Evolutionary conservation across 2,113 vertebrate species (phyloP), one percentile per base, ranked within the genome.

Genomic region (Regulus satrapa): DNA sequence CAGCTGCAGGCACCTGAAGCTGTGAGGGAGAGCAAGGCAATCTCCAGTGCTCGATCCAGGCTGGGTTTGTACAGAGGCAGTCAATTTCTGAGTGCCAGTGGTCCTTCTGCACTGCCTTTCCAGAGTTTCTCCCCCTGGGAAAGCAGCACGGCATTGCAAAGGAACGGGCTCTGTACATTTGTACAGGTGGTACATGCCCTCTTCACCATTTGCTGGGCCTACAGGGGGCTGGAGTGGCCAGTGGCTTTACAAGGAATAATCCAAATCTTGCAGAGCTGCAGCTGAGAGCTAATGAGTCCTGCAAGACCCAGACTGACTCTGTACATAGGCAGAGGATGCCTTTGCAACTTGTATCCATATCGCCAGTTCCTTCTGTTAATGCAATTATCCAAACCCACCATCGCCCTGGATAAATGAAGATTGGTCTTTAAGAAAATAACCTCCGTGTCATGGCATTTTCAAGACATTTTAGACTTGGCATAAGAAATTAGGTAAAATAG

Each of bases 331-430:
- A 67, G 41, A 8, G 34, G 14, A 46, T 64, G 32, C 24, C 55
- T 85, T 45, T 80, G 54, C 28, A 59, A 7, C 48, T 36, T 28
- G 5, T 1, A 1, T 9, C 32, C 8, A 0, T 43, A 29, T 29
- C 31, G 56, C 31, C 32, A 51, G 1, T 64, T 68, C 66, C 64
- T 92, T 52, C 52, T 89, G 25, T 48, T 61, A 49, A 48, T 17
- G 31, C 17, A 32, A 11, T 73, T 79, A 45, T 21, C 34, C 1
- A 2, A 92, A 58, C 8, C 21, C 23, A 34, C 28, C 15, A 7
- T 87, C 81, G 71, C 61, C 24, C 15, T 85, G 54, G 49, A 14
- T 58, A 73, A 68, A 32, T 40, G 49, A 64, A 34, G 38, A 32
- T 5, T 61, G n/a, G 19, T 52, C 62, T 82, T 88, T 64, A 83